phyloP scores from a whole-genome alignment of 1,140 invertebrate genomes.

The Zaprionus taronus region DNA sequence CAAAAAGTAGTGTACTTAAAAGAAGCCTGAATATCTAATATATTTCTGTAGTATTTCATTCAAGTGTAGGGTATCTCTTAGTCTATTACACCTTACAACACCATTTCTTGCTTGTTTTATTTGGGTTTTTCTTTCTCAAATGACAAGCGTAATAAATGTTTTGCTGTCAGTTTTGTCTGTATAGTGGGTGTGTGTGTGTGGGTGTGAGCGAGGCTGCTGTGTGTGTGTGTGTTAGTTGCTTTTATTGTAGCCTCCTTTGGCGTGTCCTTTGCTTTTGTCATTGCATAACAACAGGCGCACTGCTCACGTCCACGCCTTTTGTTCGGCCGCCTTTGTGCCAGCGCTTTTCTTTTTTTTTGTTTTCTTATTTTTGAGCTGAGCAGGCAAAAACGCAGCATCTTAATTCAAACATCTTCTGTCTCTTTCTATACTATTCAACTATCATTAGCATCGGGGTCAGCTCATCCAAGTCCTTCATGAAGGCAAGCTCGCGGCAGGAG shows the following conservation, averaged over 20 bases:
- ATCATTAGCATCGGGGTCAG: slow-evolving; percentile 85
- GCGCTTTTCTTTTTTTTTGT: slow-evolving; percentile 51
- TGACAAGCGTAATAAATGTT: slow-evolving; percentile 83
- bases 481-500: slow-evolving; percentile 94
- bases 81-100: background rate
- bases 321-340: slow-evolving; percentile 61
- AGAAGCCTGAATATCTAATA: too few relatives aligned
- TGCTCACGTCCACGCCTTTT: slow-evolving; percentile 60
- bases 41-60: background rate
- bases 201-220: slow-evolving; percentile 30
- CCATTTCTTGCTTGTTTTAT: slow-evolving; percentile 41
- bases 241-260: slow-evolving; percentile 69
- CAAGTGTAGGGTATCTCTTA: background rate
- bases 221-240: slow-evolving; percentile 49
- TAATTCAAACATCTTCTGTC: slow-evolving; percentile 17
- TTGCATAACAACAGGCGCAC: slow-evolving; percentile 48
- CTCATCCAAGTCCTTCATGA: slow-evolving; percentile 95
- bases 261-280: slow-evolving; percentile 74
- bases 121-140: slow-evolving; percentile 55
- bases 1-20: background rate
- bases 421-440: background rate
- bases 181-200: slow-evolving; percentile 27
- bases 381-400: slow-evolving; percentile 36
- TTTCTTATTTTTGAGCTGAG: slow-evolving; percentile 36
- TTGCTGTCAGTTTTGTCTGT: slow-evolving; percentile 65